Evolutionary conservation across 2,888 invertebrate species (phyloP).

Genomic region (Ceramica pisi): DNA sequence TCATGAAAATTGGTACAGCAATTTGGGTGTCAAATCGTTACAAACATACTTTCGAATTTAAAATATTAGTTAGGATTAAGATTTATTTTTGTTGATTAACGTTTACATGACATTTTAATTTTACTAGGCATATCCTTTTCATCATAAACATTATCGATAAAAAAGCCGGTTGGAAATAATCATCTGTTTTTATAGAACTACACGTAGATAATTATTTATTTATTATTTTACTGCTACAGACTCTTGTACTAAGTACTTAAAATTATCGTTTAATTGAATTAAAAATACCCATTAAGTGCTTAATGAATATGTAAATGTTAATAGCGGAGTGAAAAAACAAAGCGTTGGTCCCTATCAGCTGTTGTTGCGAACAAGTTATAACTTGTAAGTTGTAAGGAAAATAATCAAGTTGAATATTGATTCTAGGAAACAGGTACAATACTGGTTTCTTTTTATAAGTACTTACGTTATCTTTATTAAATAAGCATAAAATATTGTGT

Average conservation of each 20-base stretch:
- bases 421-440: conserved; percentile 31
- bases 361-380: conserved; percentile 49
- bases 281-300: conserved; percentile 45
- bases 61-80: background rate
- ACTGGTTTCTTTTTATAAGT: conserved; percentile 32
- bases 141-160: conserved; percentile 32
- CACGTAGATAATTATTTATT: conserved; percentile 10
- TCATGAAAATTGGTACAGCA: too few relatives aligned
- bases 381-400: conserved; percentile 45
- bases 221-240: conserved; percentile 23
- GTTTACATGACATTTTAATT: conserved; percentile 3
- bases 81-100: too few relatives aligned
- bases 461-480: conserved; percentile 1
- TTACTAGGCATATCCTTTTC: conserved; percentile 22
- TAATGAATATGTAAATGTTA: conserved; percentile 55
- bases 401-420: conserved; percentile 39
- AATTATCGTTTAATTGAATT: conserved; percentile 52
- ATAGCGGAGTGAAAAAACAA: conserved; percentile 34
- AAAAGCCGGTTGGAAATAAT: conserved; percentile 25
- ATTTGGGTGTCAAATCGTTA: too few relatives aligned
- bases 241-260: conserved; percentile 27
- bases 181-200: conserved; percentile 1
- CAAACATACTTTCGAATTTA: background rate
- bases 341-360: conserved; percentile 20
- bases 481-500: conserved; percentile 12